Evolutionary conservation across 2,888 invertebrate genomes (phyloP).

Genomic region (Heliconius sara): DNA sequence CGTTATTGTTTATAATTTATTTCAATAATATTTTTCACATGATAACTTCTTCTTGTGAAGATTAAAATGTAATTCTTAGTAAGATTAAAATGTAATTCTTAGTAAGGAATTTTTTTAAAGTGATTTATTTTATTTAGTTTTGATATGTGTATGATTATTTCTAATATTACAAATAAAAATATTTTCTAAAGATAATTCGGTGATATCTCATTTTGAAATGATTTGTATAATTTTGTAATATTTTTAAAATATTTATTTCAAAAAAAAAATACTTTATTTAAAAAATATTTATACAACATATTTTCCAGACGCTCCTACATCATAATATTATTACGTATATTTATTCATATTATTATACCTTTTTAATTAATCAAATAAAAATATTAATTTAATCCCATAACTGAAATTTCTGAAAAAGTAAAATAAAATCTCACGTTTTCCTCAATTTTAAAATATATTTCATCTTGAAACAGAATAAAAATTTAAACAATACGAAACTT

Average conservation of each 20-base stretch:
- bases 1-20: neutral
- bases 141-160: neutral
- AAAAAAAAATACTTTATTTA: neutral
- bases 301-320: neutral
- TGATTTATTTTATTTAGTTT: neutral
- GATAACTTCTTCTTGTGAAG: neutral
- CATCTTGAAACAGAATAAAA: neutral
- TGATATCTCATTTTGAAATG: too few species aligned
- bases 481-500: neutral
- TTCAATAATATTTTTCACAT: neutral
- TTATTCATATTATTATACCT: neutral
- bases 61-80: neutral
- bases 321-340: neutral
- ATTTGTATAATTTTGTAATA: neutral
- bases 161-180: neutral
- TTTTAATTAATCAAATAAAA: neutral
- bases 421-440: neutral
- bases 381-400: neutral
- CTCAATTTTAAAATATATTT: neutral
- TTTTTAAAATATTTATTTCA: neutral
- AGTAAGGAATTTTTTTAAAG: neutral
- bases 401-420: neutral
- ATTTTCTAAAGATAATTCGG: neutral
- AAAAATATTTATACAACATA: neutral
- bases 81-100: neutral